A percentile compares a stretch with the other conserved stretches of the same genome.
Evolutionary conservation across 2,113 vertebrate species (phyloP).

Genomic region (Coreoperca whiteheadi): DNA sequence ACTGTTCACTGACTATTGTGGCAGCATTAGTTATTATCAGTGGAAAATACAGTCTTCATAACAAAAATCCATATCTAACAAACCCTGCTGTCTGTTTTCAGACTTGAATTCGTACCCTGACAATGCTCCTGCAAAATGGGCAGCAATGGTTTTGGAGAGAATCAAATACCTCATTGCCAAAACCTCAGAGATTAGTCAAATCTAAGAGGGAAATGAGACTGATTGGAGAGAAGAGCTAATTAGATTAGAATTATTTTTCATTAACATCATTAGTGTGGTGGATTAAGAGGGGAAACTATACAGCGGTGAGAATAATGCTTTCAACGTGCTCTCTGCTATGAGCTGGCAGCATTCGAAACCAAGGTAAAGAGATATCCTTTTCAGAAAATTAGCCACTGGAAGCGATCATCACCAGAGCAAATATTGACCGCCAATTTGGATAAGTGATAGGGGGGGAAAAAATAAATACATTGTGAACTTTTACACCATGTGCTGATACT

Average conservation of each 20-base stretch:
- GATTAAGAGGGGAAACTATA: conserved; percentile 51
- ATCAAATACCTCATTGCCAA: conserved; percentile 19
- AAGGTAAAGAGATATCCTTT: conserved; percentile 60
- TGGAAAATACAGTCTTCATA: conserved; percentile 11
- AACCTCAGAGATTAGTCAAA: conserved; percentile 55
- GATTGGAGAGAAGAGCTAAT: conserved; percentile 65
- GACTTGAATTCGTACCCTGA: conserved; percentile 6
- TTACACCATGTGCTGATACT: conserved; percentile 53
- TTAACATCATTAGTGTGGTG: conserved; percentile 60
- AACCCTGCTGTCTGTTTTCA: not conserved
- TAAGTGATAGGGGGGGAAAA: conserved; percentile 57
- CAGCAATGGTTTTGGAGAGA: conserved; percentile 39
- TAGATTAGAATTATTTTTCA: conserved; percentile 72
- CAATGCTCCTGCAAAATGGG: conserved; percentile 18
- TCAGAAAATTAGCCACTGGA: conserved; percentile 66
- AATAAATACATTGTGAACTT: conserved; percentile 62
- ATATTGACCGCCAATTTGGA: conserved; percentile 65
- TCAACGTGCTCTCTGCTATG: conserved; percentile 37
- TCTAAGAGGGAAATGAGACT: conserved; percentile 56
- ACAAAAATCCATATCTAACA: not conserved
- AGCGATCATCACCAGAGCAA: conserved; percentile 63
- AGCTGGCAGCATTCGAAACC: conserved; percentile 48
- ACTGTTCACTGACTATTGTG: not conserved
- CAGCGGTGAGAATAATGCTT: conserved; percentile 56
- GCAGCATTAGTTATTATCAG: not conserved